Conservation (phyloP, 2,113 vertebrate genomes). For the Psophia crepitans region DNA sequence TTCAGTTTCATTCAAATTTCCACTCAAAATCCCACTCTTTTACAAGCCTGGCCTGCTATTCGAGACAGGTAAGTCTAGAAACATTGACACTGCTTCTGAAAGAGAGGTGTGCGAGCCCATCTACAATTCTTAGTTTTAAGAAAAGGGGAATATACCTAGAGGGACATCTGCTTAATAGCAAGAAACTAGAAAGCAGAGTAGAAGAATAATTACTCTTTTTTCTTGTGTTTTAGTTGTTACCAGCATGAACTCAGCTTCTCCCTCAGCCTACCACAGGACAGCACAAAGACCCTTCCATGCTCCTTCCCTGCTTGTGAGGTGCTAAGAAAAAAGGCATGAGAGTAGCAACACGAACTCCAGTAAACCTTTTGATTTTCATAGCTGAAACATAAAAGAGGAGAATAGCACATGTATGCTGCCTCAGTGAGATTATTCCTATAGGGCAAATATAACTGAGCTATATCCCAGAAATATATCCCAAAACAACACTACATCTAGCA, state of each 20-base stretch:
- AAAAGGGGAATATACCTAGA: neutral
- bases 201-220: neutral
- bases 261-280: neutral
- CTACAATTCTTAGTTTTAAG: neutral
- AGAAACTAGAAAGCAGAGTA: neutral
- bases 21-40: neutral
- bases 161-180: neutral
- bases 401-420: neutral
- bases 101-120: fast-evolving
- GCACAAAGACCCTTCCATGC: neutral
- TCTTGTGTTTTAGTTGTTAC: neutral
- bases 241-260: neutral
- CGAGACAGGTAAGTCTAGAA: neutral
- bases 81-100: neutral
- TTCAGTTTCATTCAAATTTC: neutral
- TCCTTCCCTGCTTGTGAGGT: neutral
- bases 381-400: neutral
- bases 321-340: neutral
- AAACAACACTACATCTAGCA: neutral
- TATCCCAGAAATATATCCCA: neutral
- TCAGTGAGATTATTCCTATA: neutral
- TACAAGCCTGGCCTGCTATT: neutral
- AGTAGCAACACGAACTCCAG: neutral
- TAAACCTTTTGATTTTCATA: neutral
- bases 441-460: neutral